Evolutionary conservation across 2,113 vertebrate genomes (phyloP).

Genomic region (Stigmatopora argus): DNA sequence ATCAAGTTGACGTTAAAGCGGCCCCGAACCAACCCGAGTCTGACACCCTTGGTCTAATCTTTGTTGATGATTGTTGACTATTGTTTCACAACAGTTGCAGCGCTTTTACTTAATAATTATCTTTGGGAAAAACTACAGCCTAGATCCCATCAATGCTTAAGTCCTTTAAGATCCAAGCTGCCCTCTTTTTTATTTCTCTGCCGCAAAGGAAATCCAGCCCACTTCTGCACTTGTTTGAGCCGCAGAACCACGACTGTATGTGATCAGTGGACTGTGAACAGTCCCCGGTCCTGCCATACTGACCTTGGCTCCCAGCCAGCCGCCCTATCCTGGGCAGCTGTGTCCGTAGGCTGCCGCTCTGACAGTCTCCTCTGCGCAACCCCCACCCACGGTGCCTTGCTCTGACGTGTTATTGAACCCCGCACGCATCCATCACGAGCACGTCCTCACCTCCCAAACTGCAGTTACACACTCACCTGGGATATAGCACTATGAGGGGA

Average conservation of each 20-base stretch:
- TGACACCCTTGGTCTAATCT: too few relatives aligned
- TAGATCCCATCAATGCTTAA: neutral
- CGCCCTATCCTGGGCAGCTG: slow-evolving; percentile 69
- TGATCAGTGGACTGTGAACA: slow-evolving; percentile 71
- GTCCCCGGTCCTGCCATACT: slow-evolving; percentile 57
- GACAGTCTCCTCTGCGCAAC: slow-evolving; percentile 70
- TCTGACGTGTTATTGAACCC: slow-evolving; percentile 58
- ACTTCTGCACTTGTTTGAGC: slow-evolving; percentile 62
- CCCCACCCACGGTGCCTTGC: slow-evolving; percentile 52
- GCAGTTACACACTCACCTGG: slow-evolving; percentile 66
- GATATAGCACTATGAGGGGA: slow-evolving; percentile 52
- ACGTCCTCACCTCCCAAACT: slow-evolving; percentile 67
- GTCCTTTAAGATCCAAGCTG: slow-evolving; percentile 12
- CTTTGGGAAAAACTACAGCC: neutral
- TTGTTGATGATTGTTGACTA: neutral
- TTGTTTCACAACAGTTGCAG: neutral
- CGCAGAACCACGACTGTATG: slow-evolving; percentile 48
- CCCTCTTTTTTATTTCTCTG: slow-evolving; percentile 25
- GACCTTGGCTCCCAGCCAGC: slow-evolving; percentile 76
- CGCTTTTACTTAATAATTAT: neutral
- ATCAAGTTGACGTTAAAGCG: too few relatives aligned
- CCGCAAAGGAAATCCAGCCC: slow-evolving; percentile 41
- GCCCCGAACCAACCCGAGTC: too few relatives aligned
- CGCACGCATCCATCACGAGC: slow-evolving; percentile 66
- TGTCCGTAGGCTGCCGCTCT: slow-evolving; percentile 65